These are phyloP conservation scores for Steatocranus sp. DNA, from an alignment of 2,797 vertebrate genomes.

Conservation along the genomic window DNA sequence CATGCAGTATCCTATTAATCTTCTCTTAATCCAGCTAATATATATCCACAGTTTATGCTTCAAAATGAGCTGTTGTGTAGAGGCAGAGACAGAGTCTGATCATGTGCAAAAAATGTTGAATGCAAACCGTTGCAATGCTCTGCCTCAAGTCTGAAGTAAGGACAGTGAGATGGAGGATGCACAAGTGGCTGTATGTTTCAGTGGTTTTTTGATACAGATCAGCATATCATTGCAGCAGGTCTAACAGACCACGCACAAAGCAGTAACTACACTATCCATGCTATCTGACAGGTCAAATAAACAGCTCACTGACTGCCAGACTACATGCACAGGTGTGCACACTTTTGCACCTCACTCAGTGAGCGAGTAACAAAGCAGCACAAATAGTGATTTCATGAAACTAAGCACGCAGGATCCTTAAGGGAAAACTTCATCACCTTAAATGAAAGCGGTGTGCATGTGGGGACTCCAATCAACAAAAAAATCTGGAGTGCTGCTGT, in stretches of 20 bases:
- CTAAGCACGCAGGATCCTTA: neutral
- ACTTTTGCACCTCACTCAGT: neutral
- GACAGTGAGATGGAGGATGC: neutral
- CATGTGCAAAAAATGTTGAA: neutral
- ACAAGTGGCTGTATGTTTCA: neutral
- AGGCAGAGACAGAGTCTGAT: neutral
- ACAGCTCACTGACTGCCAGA: neutral
- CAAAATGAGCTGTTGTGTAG: neutral
- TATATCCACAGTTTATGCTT: neutral
- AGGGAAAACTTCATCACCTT: neutral
- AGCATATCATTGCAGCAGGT: neutral
- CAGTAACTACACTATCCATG: neutral
- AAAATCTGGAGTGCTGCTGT: neutral
- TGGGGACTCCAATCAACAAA: neutral
- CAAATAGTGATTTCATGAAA: neutral
- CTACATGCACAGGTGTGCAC: neutral
- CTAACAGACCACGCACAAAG: neutral
- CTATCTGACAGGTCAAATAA: neutral
- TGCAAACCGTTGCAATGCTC: neutral
- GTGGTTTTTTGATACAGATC: neutral
- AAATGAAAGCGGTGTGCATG: neutral
- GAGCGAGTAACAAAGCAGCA: neutral
- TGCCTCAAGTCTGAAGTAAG: neutral
- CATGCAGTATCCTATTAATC: slow-evolving; percentile 7
- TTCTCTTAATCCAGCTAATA: slow-evolving; percentile 9